Conservation (phyloP, 2,888 invertebrate species). For the Alsophila aescularia region DNA sequence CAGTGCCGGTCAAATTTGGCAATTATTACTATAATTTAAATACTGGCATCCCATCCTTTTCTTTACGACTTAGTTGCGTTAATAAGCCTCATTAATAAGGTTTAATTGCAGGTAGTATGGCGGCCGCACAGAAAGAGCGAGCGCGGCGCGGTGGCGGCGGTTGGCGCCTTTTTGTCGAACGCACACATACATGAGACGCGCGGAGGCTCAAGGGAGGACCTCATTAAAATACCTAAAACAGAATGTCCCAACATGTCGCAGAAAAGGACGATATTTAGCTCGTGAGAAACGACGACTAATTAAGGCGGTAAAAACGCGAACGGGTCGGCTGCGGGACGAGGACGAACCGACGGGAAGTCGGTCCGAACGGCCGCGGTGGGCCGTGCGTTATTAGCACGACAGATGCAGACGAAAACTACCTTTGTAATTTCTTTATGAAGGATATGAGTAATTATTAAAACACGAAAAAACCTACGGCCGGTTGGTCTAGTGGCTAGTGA, state of each 20-base stretch:
- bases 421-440: slow-evolving; percentile 8
- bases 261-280: slow-evolving; percentile 47
- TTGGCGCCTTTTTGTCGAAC: slow-evolving; percentile 55
- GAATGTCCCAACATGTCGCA: slow-evolving; percentile 55
- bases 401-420: slow-evolving; percentile 1
- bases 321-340: slow-evolving; percentile 21
- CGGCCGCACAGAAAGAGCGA: not conserved
- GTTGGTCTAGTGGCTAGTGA: too few relatives aligned
- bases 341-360: slow-evolving; percentile 4
- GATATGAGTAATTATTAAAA: slow-evolving; percentile 9
- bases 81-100: slow-evolving; percentile 22
- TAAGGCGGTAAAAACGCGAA: slow-evolving; percentile 53
- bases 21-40: slow-evolving; percentile 12
- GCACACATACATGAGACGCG: slow-evolving; percentile 47
- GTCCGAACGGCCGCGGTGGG: not conserved
- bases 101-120: slow-evolving; percentile 7
- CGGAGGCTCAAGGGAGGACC: slow-evolving; percentile 38
- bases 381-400: slow-evolving; percentile 2
- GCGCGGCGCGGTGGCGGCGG: slow-evolving; percentile 11
- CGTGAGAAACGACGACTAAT: slow-evolving; percentile 71
- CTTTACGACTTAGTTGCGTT: not conserved
- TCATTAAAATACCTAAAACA: slow-evolving; percentile 76
- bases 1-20: slow-evolving; percentile 14
- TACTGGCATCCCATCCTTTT: not conserved
- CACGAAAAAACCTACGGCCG: not conserved